These are phyloP conservation scores for Onthophagus taurus DNA, from an alignment of 1,140 invertebrate species.

Conservation along the genomic window DNA sequence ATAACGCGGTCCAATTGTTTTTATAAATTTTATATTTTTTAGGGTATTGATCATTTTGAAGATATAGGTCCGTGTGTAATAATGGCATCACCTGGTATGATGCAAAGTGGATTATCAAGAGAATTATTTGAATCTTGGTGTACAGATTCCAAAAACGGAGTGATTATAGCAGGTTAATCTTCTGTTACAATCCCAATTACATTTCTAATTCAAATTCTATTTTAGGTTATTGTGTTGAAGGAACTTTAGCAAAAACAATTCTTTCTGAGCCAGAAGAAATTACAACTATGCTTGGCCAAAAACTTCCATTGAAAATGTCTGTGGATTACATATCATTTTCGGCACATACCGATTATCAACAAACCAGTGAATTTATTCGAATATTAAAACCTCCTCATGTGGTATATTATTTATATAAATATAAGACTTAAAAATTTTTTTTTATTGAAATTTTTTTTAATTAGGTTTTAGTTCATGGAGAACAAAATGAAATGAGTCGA, in stretches of 20 bases:
- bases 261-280: conserved; percentile 98
- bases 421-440: conserved; percentile 17
- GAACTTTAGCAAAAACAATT: conserved; percentile 94
- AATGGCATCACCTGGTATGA: conserved; percentile 99
- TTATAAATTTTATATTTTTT: conserved; percentile 31
- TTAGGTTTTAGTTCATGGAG: conserved; percentile 91
- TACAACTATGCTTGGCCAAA: conserved; percentile 88
- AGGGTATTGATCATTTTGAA: conserved; percentile 98
- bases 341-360: conserved; percentile 98
- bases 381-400: conserved; percentile 92
- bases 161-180: conserved; percentile 81
- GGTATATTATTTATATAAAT: conserved; percentile 51
- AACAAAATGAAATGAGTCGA: conserved; percentile 97
- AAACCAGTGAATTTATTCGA: conserved; percentile 96
- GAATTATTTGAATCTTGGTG: conserved; percentile 99
- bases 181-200: neutral
- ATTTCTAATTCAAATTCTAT: conserved; percentile 11
- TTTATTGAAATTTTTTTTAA: too few species aligned
- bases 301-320: conserved; percentile 91
- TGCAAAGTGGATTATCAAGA: conserved; percentile 95
- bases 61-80: conserved; percentile 98
- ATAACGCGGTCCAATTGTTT: too few species aligned
- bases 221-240: conserved; percentile 94
- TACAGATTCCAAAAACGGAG: conserved; percentile 94
- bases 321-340: conserved; percentile 99